Evolutionary conservation across 2,888 invertebrate species (phyloP).

Genomic region (Mythimna impura): DNA sequence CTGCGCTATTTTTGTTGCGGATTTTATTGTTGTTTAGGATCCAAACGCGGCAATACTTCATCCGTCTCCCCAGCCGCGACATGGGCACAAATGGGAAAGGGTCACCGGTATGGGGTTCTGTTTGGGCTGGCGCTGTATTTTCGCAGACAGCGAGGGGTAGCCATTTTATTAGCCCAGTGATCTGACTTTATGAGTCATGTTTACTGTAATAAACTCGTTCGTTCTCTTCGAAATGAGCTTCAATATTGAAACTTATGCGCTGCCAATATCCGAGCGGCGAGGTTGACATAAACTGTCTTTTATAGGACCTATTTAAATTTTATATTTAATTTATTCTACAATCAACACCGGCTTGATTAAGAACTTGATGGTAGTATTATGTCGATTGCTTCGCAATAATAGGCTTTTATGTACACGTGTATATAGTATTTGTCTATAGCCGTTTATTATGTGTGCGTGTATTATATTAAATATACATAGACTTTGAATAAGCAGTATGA

Average conservation of each 20-base stretch:
- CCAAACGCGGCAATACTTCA: slow-evolving; percentile 69
- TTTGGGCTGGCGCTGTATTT: slow-evolving; percentile 76
- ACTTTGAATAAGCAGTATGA: slow-evolving; percentile 9
- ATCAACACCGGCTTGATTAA: slow-evolving; percentile 43
- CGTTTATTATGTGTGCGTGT: neutral
- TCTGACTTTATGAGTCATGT: slow-evolving; percentile 84
- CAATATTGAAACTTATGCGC: slow-evolving; percentile 76
- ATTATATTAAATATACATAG: neutral
- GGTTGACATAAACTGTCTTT: slow-evolving; percentile 63
- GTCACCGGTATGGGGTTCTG: slow-evolving; percentile 73
- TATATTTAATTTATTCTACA: slow-evolving; percentile 60
- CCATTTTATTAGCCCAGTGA: slow-evolving; percentile 82
- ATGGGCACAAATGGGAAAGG: slow-evolving; percentile 69
- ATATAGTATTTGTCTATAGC: neutral
- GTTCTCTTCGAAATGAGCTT: slow-evolving; percentile 70
- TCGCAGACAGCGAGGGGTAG: slow-evolving; percentile 73
- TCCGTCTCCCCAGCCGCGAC: slow-evolving; percentile 58
- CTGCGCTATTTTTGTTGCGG: slow-evolving; percentile 71
- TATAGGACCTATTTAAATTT: slow-evolving; percentile 65
- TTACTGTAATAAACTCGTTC: slow-evolving; percentile 79
- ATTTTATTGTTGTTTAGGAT: slow-evolving; percentile 79
- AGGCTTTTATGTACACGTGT: neutral
- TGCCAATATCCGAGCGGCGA: slow-evolving; percentile 69
- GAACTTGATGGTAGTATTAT: slow-evolving; percentile 27
- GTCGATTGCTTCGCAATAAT: slow-evolving; percentile 32